These are phyloP conservation scores for Drosophila watanabei DNA, from an alignment of 1,140 invertebrate species.

Conservation along the genomic window DNA sequence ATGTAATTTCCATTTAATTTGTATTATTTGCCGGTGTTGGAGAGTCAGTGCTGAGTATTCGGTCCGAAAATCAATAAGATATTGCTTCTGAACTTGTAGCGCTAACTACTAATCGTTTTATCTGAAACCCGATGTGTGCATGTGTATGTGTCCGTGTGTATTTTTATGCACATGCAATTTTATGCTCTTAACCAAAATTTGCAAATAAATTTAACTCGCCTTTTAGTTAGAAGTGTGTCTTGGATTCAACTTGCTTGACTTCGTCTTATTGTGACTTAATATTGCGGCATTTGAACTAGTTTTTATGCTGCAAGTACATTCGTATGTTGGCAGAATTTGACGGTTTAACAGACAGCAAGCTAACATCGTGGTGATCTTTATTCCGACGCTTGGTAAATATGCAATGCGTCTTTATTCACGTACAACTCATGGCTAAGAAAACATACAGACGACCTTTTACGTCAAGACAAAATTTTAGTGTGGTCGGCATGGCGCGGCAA, in stretches of 20 bases:
- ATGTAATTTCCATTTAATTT: constrained; percentile 16
- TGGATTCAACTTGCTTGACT: not conserved
- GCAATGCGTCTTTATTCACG: constrained; percentile 2
- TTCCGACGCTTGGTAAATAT: constrained; percentile 16
- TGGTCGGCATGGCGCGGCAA: not conserved
- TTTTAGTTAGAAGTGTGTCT: not conserved
- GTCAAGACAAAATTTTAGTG: not conserved
- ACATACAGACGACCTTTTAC: not conserved
- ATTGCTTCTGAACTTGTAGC: not conserved
- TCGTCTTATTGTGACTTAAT: not conserved
- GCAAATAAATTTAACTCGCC: not conserved
- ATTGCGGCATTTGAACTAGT: not conserved
- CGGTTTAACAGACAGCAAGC: constrained; percentile 8
- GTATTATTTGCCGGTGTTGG: constrained; percentile 23
- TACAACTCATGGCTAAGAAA: not conserved
- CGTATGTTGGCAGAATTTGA: constrained; percentile 24
- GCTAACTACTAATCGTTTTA: not conserved
- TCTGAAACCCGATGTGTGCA: constrained; percentile 5
- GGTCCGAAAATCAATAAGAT: not conserved
- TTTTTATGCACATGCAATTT: constrained; percentile 50
- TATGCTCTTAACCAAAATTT: constrained; percentile 35
- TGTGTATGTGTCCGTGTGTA: constrained; percentile 42
- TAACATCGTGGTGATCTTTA: constrained; percentile 17
- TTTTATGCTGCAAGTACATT: not conserved
- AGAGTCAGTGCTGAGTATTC: not conserved